Conservation (phyloP, 2,113 vertebrate species). For the Macroglossus sobrinus region DNA sequence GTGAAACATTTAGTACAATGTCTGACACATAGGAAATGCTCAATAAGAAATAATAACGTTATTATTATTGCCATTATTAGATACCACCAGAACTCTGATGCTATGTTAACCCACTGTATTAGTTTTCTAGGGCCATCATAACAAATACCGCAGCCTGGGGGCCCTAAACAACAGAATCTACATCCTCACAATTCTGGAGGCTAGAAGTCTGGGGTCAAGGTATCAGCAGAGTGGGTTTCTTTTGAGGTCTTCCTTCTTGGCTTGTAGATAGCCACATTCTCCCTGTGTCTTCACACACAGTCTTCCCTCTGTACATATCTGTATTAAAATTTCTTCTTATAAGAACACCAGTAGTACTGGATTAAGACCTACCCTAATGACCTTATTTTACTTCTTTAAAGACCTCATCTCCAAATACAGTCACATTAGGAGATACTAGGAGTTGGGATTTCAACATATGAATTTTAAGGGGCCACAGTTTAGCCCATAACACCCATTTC, state of each 20-base stretch:
- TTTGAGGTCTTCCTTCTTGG: not conserved
- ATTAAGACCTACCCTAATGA: too few relatives aligned
- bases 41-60: not conserved
- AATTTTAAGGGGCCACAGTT: not conserved
- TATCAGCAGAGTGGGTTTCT: not conserved
- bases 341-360: not conserved
- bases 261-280: not conserved
- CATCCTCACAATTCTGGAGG: not conserved
- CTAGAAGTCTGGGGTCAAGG: not conserved
- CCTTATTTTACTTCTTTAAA: not conserved
- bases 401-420: not conserved
- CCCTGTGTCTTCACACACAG: not conserved
- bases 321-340: not conserved
- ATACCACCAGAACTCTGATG: not conserved
- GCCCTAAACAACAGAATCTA: too few relatives aligned
- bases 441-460: not conserved
- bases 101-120: not conserved
- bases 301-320: not conserved
- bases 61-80: not conserved
- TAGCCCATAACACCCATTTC: not conserved
- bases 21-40: not conserved
- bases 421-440: not conserved
- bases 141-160: too few relatives aligned
- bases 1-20: not conserved
- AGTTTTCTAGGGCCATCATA: not conserved